phyloP scores from a whole-genome alignment of 2,113 vertebrate species.

The Petroica traversi region DNA sequence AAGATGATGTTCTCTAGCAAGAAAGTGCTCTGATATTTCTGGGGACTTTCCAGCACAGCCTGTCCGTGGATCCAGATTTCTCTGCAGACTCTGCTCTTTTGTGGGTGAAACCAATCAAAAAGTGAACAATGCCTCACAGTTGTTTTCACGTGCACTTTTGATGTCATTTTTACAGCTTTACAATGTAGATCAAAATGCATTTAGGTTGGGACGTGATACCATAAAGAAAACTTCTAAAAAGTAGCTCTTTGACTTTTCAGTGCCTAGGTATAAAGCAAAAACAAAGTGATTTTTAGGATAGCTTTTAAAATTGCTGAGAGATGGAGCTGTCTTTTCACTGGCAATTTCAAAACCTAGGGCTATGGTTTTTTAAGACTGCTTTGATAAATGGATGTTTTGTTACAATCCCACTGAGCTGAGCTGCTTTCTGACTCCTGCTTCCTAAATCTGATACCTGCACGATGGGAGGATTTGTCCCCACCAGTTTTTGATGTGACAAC shows the following conservation, averaged over 20 bases:
- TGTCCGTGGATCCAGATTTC: background rate
- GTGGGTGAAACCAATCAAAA: background rate
- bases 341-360: background rate
- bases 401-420: background rate
- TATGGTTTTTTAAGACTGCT: conserved; percentile 1
- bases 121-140: background rate
- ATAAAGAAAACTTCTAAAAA: background rate
- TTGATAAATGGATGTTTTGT: conserved; percentile 24
- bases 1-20: background rate
- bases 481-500: background rate
- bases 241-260: background rate
- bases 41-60: background rate
- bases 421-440: background rate
- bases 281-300: background rate
- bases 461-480: background rate
- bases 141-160: background rate
- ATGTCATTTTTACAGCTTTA: background rate
- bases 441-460: background rate
- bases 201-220: background rate
- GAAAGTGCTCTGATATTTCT: background rate
- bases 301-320: background rate
- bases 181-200: background rate
- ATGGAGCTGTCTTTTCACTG: background rate
- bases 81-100: background rate
- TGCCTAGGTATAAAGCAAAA: background rate